A percentile compares a stretch with the other conserved stretches of the same genome.
phyloP scores from a whole-genome alignment of 2,888 invertebrate species.

The Noctua fimbriata region DNA sequence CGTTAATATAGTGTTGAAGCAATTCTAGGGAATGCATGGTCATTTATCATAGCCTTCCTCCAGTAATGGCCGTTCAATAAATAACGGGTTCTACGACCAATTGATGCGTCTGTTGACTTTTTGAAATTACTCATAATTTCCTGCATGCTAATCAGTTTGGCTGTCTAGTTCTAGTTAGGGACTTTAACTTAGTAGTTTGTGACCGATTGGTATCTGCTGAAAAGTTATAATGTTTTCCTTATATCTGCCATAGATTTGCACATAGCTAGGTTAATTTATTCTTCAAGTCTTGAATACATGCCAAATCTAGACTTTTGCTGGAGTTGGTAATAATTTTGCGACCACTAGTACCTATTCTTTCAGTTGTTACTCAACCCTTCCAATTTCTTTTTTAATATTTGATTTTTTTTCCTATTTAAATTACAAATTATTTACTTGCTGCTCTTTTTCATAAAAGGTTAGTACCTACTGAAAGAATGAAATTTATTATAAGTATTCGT shows the following conservation, averaged over 20 bases:
- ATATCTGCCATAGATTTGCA: not conserved
- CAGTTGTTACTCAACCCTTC: not conserved
- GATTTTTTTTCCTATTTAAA: not conserved
- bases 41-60: slow-evolving; percentile 21
- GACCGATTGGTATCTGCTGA: slow-evolving; percentile 14
- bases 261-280: not conserved
- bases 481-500: slow-evolving; percentile 16
- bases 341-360: not conserved
- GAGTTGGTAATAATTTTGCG: not conserved
- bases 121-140: not conserved
- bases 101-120: slow-evolving; percentile 3
- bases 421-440: not conserved
- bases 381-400: not conserved
- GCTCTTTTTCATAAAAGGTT: not conserved
- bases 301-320: not conserved
- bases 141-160: not conserved
- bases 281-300: not conserved
- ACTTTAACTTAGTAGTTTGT: slow-evolving; percentile 6
- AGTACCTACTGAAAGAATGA: not conserved
- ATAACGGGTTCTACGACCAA: slow-evolving; percentile 3
- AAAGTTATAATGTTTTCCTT: not conserved
- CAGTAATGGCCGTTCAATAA: slow-evolving; percentile 28
- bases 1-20: slow-evolving; percentile 14
- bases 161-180: slow-evolving; percentile 4
- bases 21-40: slow-evolving; percentile 22